Evolutionary conservation across 2,797 vertebrate species (phyloP), one percentile per base, ranked within the genome.

Genomic region (Dendrocincla fuliginosa): DNA sequence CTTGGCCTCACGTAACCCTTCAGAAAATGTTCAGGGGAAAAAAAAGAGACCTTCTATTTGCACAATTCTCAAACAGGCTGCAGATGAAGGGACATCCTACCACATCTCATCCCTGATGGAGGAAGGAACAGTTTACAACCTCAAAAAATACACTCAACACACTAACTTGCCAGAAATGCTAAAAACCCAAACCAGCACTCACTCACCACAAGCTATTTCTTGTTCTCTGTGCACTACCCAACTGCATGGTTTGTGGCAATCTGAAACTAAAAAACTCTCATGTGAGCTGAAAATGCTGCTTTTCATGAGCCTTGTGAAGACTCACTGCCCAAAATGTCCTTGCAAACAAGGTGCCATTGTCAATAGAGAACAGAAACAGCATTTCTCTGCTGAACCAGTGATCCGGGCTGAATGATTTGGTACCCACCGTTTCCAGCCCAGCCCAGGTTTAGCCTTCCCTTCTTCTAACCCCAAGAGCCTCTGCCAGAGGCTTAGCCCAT

Each of bases 61-160:
- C 49, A 53, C 39, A 35, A 13, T 18, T 73, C 15, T 47, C 16
- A 25, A 14, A 53, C 16, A 27, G 19, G 52, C 32, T 15, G 32
- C 25, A 59, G 16, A 42, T 0, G 0, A 47, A 47, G 3, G 15
- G 25, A 53, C 22, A 9, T 25, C 24, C 49, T 33, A 35, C 41
- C 18, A n/a, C 22, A 47, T 15, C 30, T 78, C 1, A 0, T 12
- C 3, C 0, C 39, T 4, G 1, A 27, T 2, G 23, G 33, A 90
- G 9, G 53, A 78, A 5, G 46, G 39, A 53, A 65, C 39, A 42
- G 27, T 17, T 53, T 41, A n/a, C 0, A 16, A 35, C 32, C 13
- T 8, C 15, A 46, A 4, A 42, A 71, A 59, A 59, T 23, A 6
- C 13, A 59, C 52, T 53, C 67, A 41, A 84, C 16, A 47, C 18